Percentiles rank a stretch among this genome's conserved stretches.
Evolutionary conservation across 2,888 invertebrate species (phyloP).

Genomic region (Troides oblongomaculatus): DNA sequence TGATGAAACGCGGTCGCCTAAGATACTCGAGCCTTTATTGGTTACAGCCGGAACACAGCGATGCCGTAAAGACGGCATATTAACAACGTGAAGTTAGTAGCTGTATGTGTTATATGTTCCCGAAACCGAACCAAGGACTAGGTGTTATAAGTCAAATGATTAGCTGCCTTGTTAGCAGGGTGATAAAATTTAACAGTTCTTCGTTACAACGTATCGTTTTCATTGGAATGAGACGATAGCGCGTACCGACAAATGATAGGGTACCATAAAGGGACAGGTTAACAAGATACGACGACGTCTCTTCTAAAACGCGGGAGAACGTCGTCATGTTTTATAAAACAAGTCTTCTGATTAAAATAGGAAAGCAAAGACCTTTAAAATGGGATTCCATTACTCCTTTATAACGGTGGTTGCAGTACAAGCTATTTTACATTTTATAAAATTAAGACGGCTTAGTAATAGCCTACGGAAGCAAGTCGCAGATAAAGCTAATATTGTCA

Average conservation of each 20-base stretch:
- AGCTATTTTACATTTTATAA: neutral
- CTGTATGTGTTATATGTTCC: too few species aligned
- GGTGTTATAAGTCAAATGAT: too few species aligned
- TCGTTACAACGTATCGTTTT: conserved; percentile 22
- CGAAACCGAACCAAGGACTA: too few species aligned
- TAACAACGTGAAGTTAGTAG: too few species aligned
- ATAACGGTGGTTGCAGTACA: neutral
- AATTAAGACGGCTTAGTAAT: too few species aligned
- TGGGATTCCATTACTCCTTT: neutral
- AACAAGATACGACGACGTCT: conserved; percentile 18
- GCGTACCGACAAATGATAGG: neutral
- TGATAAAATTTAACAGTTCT: neutral
- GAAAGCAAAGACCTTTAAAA: neutral
- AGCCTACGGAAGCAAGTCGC: too few species aligned
- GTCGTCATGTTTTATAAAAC: conserved; percentile 7
- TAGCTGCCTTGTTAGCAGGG: too few species aligned
- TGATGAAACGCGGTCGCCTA: too few species aligned
- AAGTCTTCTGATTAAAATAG: neutral
- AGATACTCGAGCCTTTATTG: too few species aligned
- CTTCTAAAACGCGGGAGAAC: conserved; percentile 1
- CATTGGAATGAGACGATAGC: conserved; percentile 17
- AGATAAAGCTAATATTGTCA: too few species aligned
- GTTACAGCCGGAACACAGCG: too few species aligned
- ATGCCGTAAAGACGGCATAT: too few species aligned
- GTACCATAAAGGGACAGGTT: conserved; percentile 14